Evolutionary conservation across 2,113 vertebrate genomes (phyloP), one percentile per base, ranked within the genome.

Genomic region (Thymallus thymallus): DNA sequence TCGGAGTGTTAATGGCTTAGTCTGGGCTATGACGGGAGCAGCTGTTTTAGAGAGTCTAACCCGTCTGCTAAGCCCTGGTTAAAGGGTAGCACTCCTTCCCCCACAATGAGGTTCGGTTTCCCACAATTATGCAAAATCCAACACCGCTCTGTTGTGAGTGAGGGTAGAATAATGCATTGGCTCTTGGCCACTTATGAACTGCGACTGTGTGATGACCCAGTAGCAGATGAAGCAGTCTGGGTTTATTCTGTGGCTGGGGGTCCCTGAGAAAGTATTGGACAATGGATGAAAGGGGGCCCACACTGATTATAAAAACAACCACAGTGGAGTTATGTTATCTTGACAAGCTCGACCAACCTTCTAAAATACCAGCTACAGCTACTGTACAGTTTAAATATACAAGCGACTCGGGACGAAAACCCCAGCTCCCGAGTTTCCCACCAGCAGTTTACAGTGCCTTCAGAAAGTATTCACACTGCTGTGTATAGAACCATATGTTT

Each of bases 1-100:
- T 88, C 82, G 75, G 75, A 73, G 73, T 86, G 73, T 83, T 88
- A 86, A 86, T 86, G 82, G 75, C 51, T 70, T 68, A 72, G 76
- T 75, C 60, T 70, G 73, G 70, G 77, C 73, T 72, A 76, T 83
- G 64, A 74, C 72, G 35, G 20, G 29, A 76, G 76, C 86, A 88
- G 80, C 80, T 88, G 86, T 81, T 86, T 82, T 32, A 64, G 46
- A 20, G 67, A 86, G 29, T 56, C 64, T 45, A 23, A 63, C 70
- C 71, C 62, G 45, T 30, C 55, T 29, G 68, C 48, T 72, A 51
- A 51, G 14, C 48, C 6, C 13, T 51, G 16, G 48, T 51, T 55
- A 55, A 20, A 20, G 51, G 18, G 56, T 23, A 60, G 18, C n/a
- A 60, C n/a, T 60, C n/a, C n/a, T 60, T 60, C 20, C n/a, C 4